These are phyloP conservation scores for Sweltsa coloradensis DNA, from an alignment of 1,140 invertebrate species.

Conservation along the genomic window DNA sequence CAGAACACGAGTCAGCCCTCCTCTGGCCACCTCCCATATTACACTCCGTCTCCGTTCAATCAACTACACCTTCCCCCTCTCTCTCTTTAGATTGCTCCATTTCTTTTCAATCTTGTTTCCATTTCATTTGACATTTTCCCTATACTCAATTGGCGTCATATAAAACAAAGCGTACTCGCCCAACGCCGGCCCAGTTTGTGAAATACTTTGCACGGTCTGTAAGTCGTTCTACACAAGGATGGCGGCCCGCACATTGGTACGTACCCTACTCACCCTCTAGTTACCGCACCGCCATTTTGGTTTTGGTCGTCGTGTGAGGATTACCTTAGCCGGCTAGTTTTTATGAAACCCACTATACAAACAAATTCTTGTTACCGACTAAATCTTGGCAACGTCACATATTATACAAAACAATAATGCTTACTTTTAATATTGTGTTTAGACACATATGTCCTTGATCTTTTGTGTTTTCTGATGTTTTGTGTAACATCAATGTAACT, in stretches of 20 bases:
- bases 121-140: neutral
- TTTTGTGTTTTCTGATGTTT: too few relatives aligned
- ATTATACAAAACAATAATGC: too few relatives aligned
- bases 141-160: neutral
- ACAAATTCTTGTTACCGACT: too few relatives aligned
- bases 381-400: too few relatives aligned
- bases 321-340: too few relatives aligned
- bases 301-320: neutral
- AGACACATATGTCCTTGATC: too few relatives aligned
- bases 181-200: neutral
- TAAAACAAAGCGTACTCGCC: slow-evolving; percentile 1
- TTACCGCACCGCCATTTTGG: neutral
- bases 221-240: too few relatives aligned
- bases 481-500: too few relatives aligned
- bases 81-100: neutral
- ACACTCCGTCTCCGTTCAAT: neutral
- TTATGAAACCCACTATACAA: too few relatives aligned
- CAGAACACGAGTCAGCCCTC: too few relatives aligned
- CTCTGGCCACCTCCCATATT: too few relatives aligned
- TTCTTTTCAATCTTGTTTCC: neutral
- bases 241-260: neutral
- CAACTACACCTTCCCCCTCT: neutral
- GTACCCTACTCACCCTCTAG: neutral
- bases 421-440: too few relatives aligned
- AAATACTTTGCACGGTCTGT: neutral